phyloP scores from a whole-genome alignment of 2,113 vertebrate genomes.

The Ptilonorhynchus violaceus region DNA sequence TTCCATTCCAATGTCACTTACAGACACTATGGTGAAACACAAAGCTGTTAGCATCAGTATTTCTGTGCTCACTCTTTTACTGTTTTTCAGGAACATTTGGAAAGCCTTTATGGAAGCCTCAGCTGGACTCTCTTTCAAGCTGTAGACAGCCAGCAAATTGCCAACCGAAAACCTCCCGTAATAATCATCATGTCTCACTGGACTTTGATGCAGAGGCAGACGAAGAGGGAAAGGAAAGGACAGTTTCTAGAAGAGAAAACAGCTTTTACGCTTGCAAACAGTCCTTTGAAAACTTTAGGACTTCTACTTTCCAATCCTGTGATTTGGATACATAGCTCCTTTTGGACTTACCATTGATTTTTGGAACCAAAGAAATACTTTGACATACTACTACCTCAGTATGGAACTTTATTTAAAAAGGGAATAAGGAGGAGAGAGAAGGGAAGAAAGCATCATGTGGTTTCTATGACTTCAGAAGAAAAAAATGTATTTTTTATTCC shows the following conservation, averaged over 20 bases:
- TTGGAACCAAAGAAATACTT: conserved; percentile 66
- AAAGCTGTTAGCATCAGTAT: not conserved
- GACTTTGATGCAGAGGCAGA: conserved; percentile 75
- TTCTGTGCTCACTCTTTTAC: not conserved
- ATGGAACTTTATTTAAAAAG: conserved; percentile 76
- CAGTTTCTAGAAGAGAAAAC: conserved; percentile 66
- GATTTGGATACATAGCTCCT: conserved; percentile 78
- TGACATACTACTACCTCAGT: conserved; percentile 91
- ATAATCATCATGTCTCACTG: conserved; percentile 72
- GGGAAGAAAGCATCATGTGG: conserved; percentile 42
- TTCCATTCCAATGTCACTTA: not conserved
- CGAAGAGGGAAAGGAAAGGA: conserved; percentile 61
- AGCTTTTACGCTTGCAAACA: conserved; percentile 70
- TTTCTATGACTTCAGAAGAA: conserved; percentile 63
- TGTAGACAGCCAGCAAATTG: conserved; percentile 45
- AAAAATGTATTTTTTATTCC: conserved; percentile 77
- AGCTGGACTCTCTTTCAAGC: conserved; percentile 71
- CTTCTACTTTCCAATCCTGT: conserved; percentile 68
- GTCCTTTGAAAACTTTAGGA: conserved; percentile 77
- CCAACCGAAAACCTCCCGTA: conserved; percentile 63
- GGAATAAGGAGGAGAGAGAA: conserved; percentile 26
- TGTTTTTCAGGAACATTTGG: conserved; percentile 89
- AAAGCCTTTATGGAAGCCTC: conserved; percentile 86
- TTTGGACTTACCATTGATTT: not conserved
- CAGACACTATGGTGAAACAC: not conserved